Conservation (phyloP, 1,140 invertebrate species). For the Marisa cornuarietis region DNA sequence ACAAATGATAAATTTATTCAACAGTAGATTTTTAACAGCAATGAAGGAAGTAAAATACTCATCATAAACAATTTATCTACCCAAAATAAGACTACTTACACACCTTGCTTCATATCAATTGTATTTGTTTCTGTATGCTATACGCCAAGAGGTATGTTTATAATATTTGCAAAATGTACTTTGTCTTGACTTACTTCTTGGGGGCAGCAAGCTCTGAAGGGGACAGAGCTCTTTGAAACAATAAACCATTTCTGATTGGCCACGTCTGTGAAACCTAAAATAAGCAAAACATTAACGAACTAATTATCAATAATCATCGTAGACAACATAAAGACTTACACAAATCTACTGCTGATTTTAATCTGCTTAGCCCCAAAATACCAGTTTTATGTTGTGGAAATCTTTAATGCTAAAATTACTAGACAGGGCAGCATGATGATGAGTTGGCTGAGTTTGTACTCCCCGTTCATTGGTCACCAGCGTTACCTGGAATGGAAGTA, state of each 20-base stretch:
- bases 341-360: background rate
- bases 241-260: slow-evolving; percentile 59
- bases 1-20: background rate
- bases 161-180: background rate
- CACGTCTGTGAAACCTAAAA: slow-evolving; percentile 55
- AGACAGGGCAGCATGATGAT: no score
- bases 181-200: slow-evolving; percentile 43
- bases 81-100: background rate
- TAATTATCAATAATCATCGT: background rate
- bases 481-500: slow-evolving; percentile 81
- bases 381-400: no score
- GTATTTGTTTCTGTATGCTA: background rate
- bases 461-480: no score
- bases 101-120: background rate
- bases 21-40: slow-evolving; percentile 5
- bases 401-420: no score
- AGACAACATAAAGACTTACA: background rate
- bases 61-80: background rate
- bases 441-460: no score
- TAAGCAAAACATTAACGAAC: slow-evolving; percentile 13
- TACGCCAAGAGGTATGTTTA: background rate
- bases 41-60: background rate
- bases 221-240: slow-evolving; percentile 61
- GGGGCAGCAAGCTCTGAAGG: slow-evolving; percentile 42
- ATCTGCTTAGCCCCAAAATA: no score